A percentile compares a stretch with the other conserved stretches of the same genome.
Evolutionary conservation across 2,888 invertebrate genomes (phyloP).

Genomic region (Philhelius pedissequus): DNA sequence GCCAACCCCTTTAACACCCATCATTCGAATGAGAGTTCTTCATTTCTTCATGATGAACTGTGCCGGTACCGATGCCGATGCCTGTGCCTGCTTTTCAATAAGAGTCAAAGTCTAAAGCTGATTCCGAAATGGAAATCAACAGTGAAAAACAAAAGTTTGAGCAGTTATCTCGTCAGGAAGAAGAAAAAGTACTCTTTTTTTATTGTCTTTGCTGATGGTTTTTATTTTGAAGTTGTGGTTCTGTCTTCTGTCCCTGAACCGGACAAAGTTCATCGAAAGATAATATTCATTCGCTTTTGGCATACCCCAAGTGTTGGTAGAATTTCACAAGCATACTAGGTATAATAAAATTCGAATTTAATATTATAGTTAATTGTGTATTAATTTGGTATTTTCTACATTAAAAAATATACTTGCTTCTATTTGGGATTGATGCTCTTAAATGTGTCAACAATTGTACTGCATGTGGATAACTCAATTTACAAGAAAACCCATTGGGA

Average conservation of each 20-base stretch:
- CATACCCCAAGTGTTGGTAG: neutral
- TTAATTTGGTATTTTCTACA: no score
- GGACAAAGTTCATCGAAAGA: constrained; percentile 64
- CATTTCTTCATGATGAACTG: constrained; percentile 61
- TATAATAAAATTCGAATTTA: no score
- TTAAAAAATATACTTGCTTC: no score
- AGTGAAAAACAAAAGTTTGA: constrained; percentile 63
- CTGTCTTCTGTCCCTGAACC: constrained; percentile 48
- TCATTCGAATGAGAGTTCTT: constrained; percentile 54
- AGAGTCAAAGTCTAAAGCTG: constrained; percentile 24
- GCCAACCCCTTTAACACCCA: constrained; percentile 27
- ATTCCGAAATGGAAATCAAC: constrained; percentile 58
- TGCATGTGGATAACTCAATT: no score
- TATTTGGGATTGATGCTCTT: no score
- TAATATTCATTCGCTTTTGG: constrained; percentile 58
- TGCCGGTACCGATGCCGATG: no score
- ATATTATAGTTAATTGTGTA: no score
- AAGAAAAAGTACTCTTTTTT: neutral
- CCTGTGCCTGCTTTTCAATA: constrained; percentile 17
- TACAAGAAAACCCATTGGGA: no score
- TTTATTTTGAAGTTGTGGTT: constrained; percentile 8
- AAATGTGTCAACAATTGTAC: no score
- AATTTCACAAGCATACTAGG: neutral
- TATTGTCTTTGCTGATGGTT: neutral
- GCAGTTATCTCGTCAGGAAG: constrained; percentile 17